Conservation (phyloP, 2,888 invertebrate genomes). For the Drosophila pseudotalamancana region DNA sequence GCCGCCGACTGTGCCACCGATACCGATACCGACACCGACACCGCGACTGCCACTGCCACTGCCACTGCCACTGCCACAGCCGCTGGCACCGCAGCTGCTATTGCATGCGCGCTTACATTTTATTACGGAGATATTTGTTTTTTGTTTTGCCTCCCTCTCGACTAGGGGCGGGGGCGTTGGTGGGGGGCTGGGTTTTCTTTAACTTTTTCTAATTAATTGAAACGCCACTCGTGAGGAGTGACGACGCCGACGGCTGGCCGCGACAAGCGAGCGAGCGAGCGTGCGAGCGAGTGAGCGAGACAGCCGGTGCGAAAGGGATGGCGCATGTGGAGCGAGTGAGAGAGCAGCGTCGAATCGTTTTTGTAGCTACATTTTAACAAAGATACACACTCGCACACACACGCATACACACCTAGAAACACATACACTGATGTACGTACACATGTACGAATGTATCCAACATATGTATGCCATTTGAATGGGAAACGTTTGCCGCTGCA, state of each 20-base stretch:
- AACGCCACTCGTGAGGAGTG: constrained; percentile 76
- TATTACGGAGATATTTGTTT: constrained; percentile 79
- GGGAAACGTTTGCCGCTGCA: constrained; percentile 46
- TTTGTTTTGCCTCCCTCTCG: constrained; percentile 22
- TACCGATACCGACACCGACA: constrained; percentile 15
- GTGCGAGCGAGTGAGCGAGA: constrained; percentile 6
- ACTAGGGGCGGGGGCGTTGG: not conserved
- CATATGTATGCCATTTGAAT: constrained; percentile 59
- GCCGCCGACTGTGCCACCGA: constrained; percentile 45
- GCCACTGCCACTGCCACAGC: constrained; percentile 6
- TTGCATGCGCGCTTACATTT: constrained; percentile 78
- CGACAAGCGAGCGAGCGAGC: constrained; percentile 24
- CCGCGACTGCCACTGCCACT: constrained; percentile 18
- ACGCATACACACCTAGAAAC: not conserved
- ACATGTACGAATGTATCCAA: constrained; percentile 49
- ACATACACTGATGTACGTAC: constrained; percentile 3
- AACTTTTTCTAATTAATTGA: constrained; percentile 81
- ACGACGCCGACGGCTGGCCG: constrained; percentile 54
- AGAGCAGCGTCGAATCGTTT: constrained; percentile 45
- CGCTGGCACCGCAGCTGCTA: constrained; percentile 44
- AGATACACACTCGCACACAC: constrained; percentile 18
- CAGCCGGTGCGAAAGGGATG: too few relatives aligned
- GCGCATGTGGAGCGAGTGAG: constrained; percentile 2
- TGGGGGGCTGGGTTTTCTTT: constrained; percentile 61
- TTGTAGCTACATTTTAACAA: constrained; percentile 55